A percentile compares a stretch with the other conserved stretches of the same genome.
Conservation (phyloP, 1,140 invertebrate species). For the Camponotus vicinus region DNA sequence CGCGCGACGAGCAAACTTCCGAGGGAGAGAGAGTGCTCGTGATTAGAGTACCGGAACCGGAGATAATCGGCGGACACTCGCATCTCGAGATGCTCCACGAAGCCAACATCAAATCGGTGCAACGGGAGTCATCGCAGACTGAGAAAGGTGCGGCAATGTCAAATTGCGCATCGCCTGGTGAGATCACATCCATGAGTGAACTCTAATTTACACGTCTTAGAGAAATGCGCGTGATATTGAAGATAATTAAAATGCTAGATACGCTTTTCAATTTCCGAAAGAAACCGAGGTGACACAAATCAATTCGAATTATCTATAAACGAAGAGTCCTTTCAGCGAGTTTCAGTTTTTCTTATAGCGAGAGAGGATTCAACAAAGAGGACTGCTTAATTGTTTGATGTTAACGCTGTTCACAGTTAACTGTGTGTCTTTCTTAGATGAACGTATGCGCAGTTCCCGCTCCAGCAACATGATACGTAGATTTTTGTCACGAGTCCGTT, state of each 20-base stretch:
- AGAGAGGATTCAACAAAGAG: conserved; percentile 61
- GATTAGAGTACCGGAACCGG: conserved; percentile 83
- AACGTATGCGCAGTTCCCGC: conserved; percentile 48
- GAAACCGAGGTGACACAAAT: neutral
- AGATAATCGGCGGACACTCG: conserved; percentile 81
- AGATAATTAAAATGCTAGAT: neutral
- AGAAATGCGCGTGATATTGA: neutral
- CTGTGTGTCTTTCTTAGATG: conserved; percentile 21
- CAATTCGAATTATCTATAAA: neutral
- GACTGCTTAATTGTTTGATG: conserved; percentile 68
- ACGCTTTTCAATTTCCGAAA: neutral
- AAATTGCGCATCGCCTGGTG: conserved; percentile 47
- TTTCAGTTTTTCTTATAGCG: neutral
- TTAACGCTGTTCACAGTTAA: conserved; percentile 12
- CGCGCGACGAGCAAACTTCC: conserved; percentile 70
- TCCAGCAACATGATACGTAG: conserved; percentile 62
- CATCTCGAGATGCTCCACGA: conserved; percentile 82
- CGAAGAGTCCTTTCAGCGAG: neutral
- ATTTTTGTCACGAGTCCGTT: conserved; percentile 64
- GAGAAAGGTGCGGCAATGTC: conserved; percentile 81
- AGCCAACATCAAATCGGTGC: conserved; percentile 80
- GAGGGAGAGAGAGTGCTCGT: conserved; percentile 81
- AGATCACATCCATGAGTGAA: conserved; percentile 36
- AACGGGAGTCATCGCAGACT: conserved; percentile 83
- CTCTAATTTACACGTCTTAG: conserved; percentile 39